Percentiles rank a stretch among this genome's conserved stretches.
Conservation (phyloP, 2,888 invertebrate species). For the Dasypolia templi region DNA sequence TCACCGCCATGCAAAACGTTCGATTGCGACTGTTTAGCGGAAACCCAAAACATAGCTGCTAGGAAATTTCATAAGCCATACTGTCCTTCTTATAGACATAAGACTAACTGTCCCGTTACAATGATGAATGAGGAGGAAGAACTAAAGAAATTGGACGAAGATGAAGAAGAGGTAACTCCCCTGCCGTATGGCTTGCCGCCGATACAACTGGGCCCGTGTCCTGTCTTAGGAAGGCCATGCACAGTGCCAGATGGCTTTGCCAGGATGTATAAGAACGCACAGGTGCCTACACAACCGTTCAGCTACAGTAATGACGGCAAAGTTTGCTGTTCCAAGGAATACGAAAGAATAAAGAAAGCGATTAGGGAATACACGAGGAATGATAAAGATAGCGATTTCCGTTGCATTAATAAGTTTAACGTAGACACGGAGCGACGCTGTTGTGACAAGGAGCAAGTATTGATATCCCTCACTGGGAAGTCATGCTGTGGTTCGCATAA, state of each 20-base stretch:
- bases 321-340: constrained; percentile 88
- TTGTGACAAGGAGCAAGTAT: constrained; percentile 85
- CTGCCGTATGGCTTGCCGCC: constrained; percentile 87
- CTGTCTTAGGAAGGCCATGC: constrained; percentile 86
- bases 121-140: constrained; percentile 79
- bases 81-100: constrained; percentile 85
- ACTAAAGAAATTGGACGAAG: constrained; percentile 78
- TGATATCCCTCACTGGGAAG: constrained; percentile 80
- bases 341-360: constrained; percentile 85
- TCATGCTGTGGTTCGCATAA: constrained; percentile 86
- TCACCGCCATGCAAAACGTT: constrained; percentile 84
- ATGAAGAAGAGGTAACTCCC: constrained; percentile 82
- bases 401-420: constrained; percentile 84
- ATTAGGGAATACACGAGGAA: constrained; percentile 83
- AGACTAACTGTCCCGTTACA: constrained; percentile 82
- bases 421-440: constrained; percentile 86
- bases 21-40: constrained; percentile 83
- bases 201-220: constrained; percentile 86
- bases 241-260: constrained; percentile 86
- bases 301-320: constrained; percentile 86
- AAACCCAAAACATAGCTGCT: constrained; percentile 73
- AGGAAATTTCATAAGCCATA: constrained; percentile 83
- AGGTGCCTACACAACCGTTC: constrained; percentile 77
- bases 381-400: constrained; percentile 82
- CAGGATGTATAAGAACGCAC: constrained; percentile 85